Base-by-base conservation (phyloP, 2,797 vertebrate species). In the Falco novaeseelandiae region DNA sequence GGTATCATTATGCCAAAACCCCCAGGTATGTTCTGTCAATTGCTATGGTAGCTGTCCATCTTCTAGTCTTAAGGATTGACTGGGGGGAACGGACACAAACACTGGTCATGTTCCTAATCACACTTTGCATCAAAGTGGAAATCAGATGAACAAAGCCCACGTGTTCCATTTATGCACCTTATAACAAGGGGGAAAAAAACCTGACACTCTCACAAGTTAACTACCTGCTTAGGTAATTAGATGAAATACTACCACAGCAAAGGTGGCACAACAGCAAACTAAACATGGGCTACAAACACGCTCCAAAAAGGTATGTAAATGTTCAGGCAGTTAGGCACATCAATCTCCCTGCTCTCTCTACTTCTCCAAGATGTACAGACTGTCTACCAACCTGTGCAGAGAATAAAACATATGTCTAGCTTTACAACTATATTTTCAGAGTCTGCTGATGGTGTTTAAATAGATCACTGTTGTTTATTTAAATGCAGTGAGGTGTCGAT, bases 61-160 rank as follows among this genome's bases (percentile, higher is more conserved):
- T n/a, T 38, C 48, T 55, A 40, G 22, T 79, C 51, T 49, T 48
- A 57, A 48, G 8, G 13, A 26, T 25, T 26, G 25, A 26, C 8
- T 34, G 49, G 30, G 34, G 29, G 34, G 42, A 70, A 55, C 29
- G 34, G 20, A 55, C 17, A 38, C n/a, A 40, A 36, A 38, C 40
- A 22, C 25, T 14, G 30, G 42, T 57, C 11, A 14, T 18, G 30
- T 34, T 79, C 76, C 26, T 23, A 55, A 38, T 25, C 34, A 27
- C 18, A 5, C 7, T 8, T 36, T 4, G 9, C n/a, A 8, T 25
- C 16, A 23, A 20, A 62, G 25, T 9, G 16, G 74, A 62, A 62
- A 38, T 12, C 23, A 27, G 29, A 27, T 17, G 1, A 36, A 48
- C 6, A 17, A 63, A 20, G 6, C 7, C 1, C 10, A 4, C 7